Percentiles rank a stretch among this genome's conserved stretches.
phyloP scores from a whole-genome alignment of 2,113 vertebrate genomes.

The Chroicocephalus ridibundus region DNA sequence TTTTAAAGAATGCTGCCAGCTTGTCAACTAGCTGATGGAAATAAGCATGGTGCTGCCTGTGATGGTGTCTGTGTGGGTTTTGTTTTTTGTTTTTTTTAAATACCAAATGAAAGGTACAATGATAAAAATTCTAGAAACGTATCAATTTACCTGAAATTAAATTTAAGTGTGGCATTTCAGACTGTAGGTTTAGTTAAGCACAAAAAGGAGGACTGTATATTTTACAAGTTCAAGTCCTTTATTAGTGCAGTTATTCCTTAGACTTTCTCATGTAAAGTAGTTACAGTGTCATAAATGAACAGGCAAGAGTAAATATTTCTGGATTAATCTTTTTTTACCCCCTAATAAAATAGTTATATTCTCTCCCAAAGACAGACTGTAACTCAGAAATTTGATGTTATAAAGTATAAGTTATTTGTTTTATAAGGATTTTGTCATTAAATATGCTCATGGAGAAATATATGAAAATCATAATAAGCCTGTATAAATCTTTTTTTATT shows the following conservation, averaged over 20 bases:
- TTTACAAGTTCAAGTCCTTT: not conserved
- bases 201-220: not conserved
- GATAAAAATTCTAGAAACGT: not conserved
- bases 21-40: not conserved
- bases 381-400: not conserved
- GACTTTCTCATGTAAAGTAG: not conserved
- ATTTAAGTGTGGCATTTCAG: not conserved
- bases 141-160: not conserved
- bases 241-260: not conserved
- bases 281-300: not conserved
- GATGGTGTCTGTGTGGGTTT: not conserved
- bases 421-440: not conserved
- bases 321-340: not conserved
- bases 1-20: not conserved
- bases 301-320: not conserved
- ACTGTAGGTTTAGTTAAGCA: not conserved
- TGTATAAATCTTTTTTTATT: not conserved
- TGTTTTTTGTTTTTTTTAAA: not conserved
- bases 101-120: not conserved
- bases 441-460: not conserved
- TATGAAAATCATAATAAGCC: accelerated
- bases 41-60: not conserved
- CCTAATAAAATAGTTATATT: not conserved
- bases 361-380: not conserved
- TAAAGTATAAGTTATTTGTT: not conserved